Evolutionary conservation across 2,888 invertebrate species (phyloP), one percentile per base, ranked within the genome.

Genomic region (Slavum lentiscoides): DNA sequence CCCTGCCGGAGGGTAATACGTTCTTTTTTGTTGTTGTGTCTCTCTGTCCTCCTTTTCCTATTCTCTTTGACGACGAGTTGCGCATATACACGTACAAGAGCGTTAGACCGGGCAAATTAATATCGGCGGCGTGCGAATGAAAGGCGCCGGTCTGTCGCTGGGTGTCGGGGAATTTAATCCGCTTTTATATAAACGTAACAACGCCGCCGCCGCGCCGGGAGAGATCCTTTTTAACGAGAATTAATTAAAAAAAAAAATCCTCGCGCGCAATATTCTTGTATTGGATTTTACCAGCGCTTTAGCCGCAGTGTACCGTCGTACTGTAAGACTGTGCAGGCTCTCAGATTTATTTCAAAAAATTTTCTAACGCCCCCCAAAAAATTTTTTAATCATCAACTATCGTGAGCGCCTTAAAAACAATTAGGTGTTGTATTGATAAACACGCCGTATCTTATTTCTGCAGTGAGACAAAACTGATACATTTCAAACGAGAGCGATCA

Each of bases 151-250:
- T 49, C 77, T 55, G 70, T 69, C 74, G 53, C 55, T 19, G 55
- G 77, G 77, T 72, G 70, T 80, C 69, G 62, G 77, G 39, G 70
- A 80, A 80, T 80, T 69, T 80, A 80, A 80, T 80, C 77, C 64
- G 77, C 70, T 80, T 80, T 80, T 80, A 80, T 80, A 80, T 80
- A 80, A 80, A 80, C 70, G 77, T 80, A 70, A 80, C 70, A 64
- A 70, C 77, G 62, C 58, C 67, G 9, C 62, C 61, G 19, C 49
- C 43, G n/a, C 70, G 15, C 55, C 19, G 61, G n/a, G 58, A 17
- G 68, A 68, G 58, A 77, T 80, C 70, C 53, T 70, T 69, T 80
- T 80, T 62, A 80, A 80, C 62, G 64, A 72, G 55, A 80, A 80
- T 80, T 80, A 80, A 80, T 80, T 80, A 80, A 30, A 30, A 30